Percentiles rank a stretch among this genome's conserved stretches.
phyloP scores from a whole-genome alignment of 2,888 invertebrate genomes.

The Philereme transversata region DNA sequence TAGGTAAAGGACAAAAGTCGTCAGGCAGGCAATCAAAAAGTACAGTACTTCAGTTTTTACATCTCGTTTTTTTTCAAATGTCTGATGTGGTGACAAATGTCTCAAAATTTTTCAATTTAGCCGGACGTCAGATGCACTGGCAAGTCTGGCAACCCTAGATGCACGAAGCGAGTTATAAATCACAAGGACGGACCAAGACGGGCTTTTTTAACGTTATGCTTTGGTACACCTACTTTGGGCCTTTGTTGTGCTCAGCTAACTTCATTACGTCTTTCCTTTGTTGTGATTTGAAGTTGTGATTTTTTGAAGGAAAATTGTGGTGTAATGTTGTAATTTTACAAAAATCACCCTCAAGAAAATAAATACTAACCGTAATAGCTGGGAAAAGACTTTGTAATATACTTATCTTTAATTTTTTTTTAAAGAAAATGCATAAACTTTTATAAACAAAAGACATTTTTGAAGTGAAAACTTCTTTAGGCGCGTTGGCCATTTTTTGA shows the following conservation, averaged over 20 bases:
- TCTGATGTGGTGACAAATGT: too few species aligned
- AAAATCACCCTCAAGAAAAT: not conserved
- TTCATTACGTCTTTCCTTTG: slow-evolving; percentile 61
- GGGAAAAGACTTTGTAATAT: not conserved
- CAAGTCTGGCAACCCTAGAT: slow-evolving; percentile 25
- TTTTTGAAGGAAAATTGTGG: not conserved
- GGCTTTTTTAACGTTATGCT: slow-evolving; percentile 73
- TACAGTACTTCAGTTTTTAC: too few species aligned
- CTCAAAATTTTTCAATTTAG: not conserved
- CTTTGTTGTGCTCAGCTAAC: slow-evolving; percentile 57
- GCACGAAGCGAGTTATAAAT: slow-evolving; percentile 63
- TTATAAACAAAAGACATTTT: too few species aligned
- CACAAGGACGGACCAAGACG: slow-evolving; percentile 72
- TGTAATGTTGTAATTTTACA: not conserved
- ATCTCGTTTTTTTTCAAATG: too few species aligned
- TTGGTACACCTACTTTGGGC: slow-evolving; percentile 71
- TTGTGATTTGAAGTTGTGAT: slow-evolving; percentile 11
- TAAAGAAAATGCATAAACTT: too few species aligned
- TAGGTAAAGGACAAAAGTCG: too few species aligned
- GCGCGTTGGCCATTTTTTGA: too few species aligned
- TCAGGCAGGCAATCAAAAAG: too few species aligned
- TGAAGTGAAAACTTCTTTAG: too few species aligned
- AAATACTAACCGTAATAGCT: not conserved
- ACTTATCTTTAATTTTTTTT: not conserved
- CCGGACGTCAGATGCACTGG: not conserved